Evolutionary conservation across 2,113 vertebrate genomes (phyloP).

Genomic region (Herpailurus yagouaroundi): DNA sequence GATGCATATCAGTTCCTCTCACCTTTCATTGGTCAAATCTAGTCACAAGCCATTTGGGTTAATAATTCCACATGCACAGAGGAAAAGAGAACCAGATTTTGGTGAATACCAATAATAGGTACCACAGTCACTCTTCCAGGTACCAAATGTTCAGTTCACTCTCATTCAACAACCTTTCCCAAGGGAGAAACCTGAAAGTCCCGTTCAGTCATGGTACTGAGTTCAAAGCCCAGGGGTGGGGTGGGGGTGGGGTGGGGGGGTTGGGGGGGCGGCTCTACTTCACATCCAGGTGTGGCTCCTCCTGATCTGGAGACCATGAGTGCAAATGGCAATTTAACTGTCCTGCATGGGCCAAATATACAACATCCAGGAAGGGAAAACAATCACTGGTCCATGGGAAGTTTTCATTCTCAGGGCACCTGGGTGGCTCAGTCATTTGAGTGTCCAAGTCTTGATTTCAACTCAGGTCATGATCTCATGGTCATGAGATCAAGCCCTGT

Average conservation of each 20-base stretch:
- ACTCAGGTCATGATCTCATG: too few relatives aligned
- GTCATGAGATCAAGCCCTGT: too few relatives aligned
- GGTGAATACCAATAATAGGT: background rate
- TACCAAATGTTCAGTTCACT: background rate
- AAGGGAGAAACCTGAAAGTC: background rate
- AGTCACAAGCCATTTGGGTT: background rate
- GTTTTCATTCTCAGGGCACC: background rate
- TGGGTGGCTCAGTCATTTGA: too few relatives aligned
- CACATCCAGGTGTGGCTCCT: background rate
- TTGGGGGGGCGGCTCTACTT: background rate
- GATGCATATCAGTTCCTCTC: background rate
- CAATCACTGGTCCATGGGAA: accelerated
- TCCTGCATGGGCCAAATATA: too few relatives aligned
- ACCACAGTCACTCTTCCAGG: background rate
- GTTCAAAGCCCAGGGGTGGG: background rate
- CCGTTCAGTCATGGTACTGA: background rate
- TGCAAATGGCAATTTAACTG: background rate
- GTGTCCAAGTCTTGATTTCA: too few relatives aligned
- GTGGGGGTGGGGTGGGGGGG: too few relatives aligned
- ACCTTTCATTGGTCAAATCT: background rate
- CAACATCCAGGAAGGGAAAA: background rate
- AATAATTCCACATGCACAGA: background rate
- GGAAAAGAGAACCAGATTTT: background rate
- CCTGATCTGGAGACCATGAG: background rate
- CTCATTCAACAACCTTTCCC: background rate